Base-by-base conservation (phyloP, 2,888 invertebrate genomes). In the Macropis europaea region DNA sequence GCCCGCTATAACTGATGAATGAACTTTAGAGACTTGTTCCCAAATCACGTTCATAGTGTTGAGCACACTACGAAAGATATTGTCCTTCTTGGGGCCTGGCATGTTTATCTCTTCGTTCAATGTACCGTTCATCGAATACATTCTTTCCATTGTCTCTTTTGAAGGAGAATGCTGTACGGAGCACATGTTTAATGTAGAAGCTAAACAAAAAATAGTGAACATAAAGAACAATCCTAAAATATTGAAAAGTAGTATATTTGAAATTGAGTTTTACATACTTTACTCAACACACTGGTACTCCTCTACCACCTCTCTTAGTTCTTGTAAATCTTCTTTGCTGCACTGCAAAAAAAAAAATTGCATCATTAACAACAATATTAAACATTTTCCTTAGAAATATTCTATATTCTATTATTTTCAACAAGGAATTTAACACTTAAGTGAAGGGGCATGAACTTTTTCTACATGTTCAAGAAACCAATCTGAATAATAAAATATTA, bases 21-120 rank as follows among this genome's bases (percentile, higher is more conserved):
- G 79, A 15, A 81, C 75, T 73, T 77, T 84, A 26, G 67, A 71
- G 2, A 86, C 40, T 17, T 78, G 79, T 13, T 83, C 83, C 34
- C 77, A 77, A 1, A 86, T 36, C 3, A 73, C 42, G 32, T 75
- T 83, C 0, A 82, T 3, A 19, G 79, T 74, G 3, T 73, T 80
- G 28, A 82, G 75, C 43, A 86, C 60, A 19, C 72, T 81, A 11
- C 80, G 75, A 2, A 84, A 67, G 36, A 86, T 42, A 17, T 76
- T 84, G 50, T 77, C 81, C 30, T 64, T 84, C 38, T 79, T 85
- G 1, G 80, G 80, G 32, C 34, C 30, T 0, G 72, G 26, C 42
- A 50, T 64, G 17, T 43, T 74, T 17, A 24, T 56, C 5, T 71
- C 57, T 2, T 9, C 45, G 11, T 48, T 73, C 15, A 77, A 48